Base-by-base conservation (phyloP, 2,113 vertebrate genomes). In the Enhydra lutris region DNA sequence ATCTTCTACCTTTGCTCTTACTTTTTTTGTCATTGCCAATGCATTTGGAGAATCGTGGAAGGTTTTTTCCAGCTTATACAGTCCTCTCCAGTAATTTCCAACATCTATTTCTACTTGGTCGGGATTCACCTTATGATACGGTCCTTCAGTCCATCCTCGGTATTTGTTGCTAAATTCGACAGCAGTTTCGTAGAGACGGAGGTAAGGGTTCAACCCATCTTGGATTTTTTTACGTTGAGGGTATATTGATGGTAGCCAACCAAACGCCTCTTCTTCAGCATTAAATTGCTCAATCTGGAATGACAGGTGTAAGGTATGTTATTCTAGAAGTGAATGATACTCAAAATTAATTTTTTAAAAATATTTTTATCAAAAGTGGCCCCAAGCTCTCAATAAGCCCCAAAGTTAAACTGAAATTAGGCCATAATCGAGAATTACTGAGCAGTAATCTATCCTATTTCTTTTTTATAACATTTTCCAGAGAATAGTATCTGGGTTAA, bases 221-320 rank as follows among this genome's bases (percentile, higher is more conserved):
- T 99, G 99, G 80, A 99, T 98, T 92, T 97, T 99, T 98, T 99
- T 99, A 61, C 98, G 98, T 82, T 99, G 98, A 34, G 99, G 99
- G 92, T 99, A 99, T 94, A 99, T 98, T 73, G 99, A 99, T 31
- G 99, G 65, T 39, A 98, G 50, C 99, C 99, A 99, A 76, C 99
- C 99, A 74, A 98, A 99, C 4, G 99, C 98, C 95, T 99, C 99
- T 71, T 99, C 99, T 92, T 99, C 99, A 17, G 95, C 95, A 98
- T 99, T 99, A 90, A 99, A 98, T 61, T 99, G 98, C 74, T 99
- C 98, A n/a, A 99, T 99, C 99, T 99, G 96, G 59, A 96, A 97
- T 96, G 59, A 94, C 0, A 87, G 26, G 93, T 78, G 20, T 21
- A 42, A 91, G 39, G 59, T 85, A 42, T 14, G 11, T 55, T 65